Evolutionary conservation across 2,113 vertebrate species (phyloP).

Genomic region (Stomatorhinus ivindoensis): DNA sequence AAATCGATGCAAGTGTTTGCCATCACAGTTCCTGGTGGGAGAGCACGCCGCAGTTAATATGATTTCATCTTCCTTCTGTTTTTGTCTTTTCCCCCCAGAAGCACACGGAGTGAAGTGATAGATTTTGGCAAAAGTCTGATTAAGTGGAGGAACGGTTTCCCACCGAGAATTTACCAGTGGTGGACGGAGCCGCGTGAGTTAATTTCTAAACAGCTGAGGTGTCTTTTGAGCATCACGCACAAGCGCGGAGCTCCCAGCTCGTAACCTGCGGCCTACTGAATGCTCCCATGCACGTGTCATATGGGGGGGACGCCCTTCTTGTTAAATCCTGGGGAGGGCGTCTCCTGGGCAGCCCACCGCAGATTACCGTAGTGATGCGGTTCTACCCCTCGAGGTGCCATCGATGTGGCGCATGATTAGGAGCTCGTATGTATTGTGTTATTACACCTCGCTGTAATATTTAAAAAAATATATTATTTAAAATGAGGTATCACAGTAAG

Average conservation of each 20-base stretch:
- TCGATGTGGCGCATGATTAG: not conserved
- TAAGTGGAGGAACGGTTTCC: not conserved
- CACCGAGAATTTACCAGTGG: not conserved
- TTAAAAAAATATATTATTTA: not conserved
- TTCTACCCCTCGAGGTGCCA: not conserved
- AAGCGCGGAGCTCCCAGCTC: not conserved
- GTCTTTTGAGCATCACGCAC: not conserved
- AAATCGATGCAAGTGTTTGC: conserved; percentile 56
- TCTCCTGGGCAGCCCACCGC: not conserved
- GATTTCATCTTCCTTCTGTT: conserved; percentile 15
- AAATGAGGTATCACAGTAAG: not conserved
- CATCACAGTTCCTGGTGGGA: conserved; percentile 53
- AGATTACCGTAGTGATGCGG: not conserved
- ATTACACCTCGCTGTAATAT: not conserved
- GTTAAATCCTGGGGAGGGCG: not conserved
- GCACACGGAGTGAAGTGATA: not conserved
- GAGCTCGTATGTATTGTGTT: not conserved
- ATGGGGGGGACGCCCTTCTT: not conserved
- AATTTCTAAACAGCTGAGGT: not conserved
- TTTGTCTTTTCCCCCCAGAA: conserved; percentile 16
- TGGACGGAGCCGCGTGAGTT: not conserved
- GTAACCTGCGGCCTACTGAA: not conserved
- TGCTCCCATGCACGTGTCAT: not conserved
- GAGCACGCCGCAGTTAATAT: conserved; percentile 48
- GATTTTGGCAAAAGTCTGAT: conserved; percentile 20